These are phyloP conservation scores for Silurus asotus DNA, from an alignment of 2,113 vertebrate species.

Conservation along the genomic window DNA sequence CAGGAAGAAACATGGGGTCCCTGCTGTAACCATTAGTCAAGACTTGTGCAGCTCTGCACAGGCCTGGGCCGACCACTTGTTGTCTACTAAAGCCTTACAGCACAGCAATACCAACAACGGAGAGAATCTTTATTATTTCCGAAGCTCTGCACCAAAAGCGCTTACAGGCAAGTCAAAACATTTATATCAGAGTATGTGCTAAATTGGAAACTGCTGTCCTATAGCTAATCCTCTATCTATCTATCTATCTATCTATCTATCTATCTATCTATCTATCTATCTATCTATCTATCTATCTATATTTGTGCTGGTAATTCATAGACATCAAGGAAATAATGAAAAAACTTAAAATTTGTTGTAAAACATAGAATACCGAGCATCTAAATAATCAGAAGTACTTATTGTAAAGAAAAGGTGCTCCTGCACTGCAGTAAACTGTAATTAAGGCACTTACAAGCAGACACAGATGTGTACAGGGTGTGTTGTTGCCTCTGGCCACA, in stretches of 20 bases:
- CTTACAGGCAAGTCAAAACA: constrained; percentile 19
- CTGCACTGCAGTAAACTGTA: neutral
- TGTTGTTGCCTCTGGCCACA: neutral
- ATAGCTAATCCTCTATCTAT: neutral
- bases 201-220: neutral
- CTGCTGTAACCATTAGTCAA: constrained; percentile 48
- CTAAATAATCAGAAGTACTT: neutral
- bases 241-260: neutral
- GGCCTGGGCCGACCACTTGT: constrained; percentile 62
- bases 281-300: neutral
- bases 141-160: constrained; percentile 45
- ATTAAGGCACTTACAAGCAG: neutral
- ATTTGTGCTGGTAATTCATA: neutral
- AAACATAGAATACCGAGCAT: neutral
- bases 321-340: neutral
- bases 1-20: constrained; percentile 54
- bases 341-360: neutral
- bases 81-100: constrained; percentile 41
- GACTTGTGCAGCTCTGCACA: constrained; percentile 54
- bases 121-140: constrained; percentile 63
- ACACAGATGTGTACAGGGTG: constrained; percentile 20
- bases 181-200: no score
- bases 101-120: constrained; percentile 63
- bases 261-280: no score
- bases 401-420: no score